Percentiles rank a stretch among this genome's conserved stretches.
Conservation (phyloP, 2,888 invertebrate species). For the Papilio elwesi region DNA sequence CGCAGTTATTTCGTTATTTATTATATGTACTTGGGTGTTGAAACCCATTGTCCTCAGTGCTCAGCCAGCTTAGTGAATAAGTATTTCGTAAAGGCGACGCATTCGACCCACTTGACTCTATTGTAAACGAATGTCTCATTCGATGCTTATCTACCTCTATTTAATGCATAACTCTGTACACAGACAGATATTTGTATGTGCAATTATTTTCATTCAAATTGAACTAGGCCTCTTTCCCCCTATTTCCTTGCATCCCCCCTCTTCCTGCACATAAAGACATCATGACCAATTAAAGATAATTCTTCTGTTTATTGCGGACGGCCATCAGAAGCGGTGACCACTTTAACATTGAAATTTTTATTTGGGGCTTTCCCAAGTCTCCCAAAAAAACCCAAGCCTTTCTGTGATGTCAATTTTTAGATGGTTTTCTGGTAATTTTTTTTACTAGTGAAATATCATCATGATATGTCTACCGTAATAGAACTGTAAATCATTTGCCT, state of each 20-base stretch:
- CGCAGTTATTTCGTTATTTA: constrained; percentile 19
- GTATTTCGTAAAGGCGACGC: constrained; percentile 30
- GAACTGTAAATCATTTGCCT: too few species aligned
- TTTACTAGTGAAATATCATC: too few species aligned
- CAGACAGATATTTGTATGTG: neutral
- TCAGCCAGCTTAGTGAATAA: constrained; percentile 1
- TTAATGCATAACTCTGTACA: constrained; percentile 9
- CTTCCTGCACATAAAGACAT: neutral
- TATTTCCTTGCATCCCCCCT: neutral
- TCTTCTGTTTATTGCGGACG: too few species aligned
- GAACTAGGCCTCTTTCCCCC: neutral
- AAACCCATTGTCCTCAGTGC: constrained; percentile 25
- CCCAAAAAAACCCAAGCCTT: too few species aligned
- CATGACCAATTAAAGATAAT: too few species aligned
- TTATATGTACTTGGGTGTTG: constrained; percentile 5
- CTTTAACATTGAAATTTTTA: too few species aligned
- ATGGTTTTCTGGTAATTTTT: too few species aligned
- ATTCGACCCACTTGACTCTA: constrained; percentile 26
- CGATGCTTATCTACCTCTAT: constrained; percentile 24
- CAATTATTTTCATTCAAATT: neutral
- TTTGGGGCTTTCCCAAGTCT: too few species aligned
- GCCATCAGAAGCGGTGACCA: too few species aligned
- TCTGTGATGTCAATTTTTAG: too few species aligned
- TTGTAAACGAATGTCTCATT: constrained; percentile 30
- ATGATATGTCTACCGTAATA: too few species aligned